Base-by-base conservation (phyloP, 2,797 vertebrate species). In the Ciconia nigra region DNA sequence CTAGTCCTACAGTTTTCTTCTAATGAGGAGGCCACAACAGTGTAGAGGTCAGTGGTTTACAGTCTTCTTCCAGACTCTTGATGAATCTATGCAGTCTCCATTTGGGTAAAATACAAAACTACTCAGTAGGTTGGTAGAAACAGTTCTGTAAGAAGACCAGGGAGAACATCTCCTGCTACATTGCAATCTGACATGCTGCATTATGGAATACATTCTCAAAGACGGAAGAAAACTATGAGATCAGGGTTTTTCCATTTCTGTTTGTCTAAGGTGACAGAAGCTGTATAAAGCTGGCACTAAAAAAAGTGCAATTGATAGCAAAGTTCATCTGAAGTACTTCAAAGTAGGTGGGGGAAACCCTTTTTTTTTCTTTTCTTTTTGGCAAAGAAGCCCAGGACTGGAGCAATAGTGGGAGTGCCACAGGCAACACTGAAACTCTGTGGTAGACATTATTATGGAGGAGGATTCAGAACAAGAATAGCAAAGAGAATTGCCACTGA, bases 231-330 rank as follows among this genome's bases (percentile, higher is more conserved):
- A 93, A 80, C 19, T 6, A n/a, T 77, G 90, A 95, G 74, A 85
- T 93, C 42, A 89, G 94, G 95, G 93, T 58, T 96, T 97, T 96
- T 96, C 96, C 95, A 91, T 89, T 83, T 94, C 84, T 97, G 49
- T 96, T 97, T 97, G 92, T 92, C 77, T 89, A 94, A 87, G 91
- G 84, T 94, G 88, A 90, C 93, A 93, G 83, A 89, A 84, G 74
- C 31, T 87, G 59, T 83, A 93, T 94, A 94, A 93, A 92, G n/a
- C 39, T 89, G 76, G 89, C 62, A 78, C 87, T 96, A 87, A 89
- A 91, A 90, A 69, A 89, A 85, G 74, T 28, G 42, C 84, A 74
- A 28, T 37, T 95, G 89, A 89, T 91, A 78, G 78, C 62, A 55
- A 86, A 96, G 93, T 94, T 97, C 94, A 88, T 74, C 49, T 3